These are phyloP conservation scores for Tenthredo mesomela DNA, from an alignment of 2,888 invertebrate genomes.

Conservation along the genomic window DNA sequence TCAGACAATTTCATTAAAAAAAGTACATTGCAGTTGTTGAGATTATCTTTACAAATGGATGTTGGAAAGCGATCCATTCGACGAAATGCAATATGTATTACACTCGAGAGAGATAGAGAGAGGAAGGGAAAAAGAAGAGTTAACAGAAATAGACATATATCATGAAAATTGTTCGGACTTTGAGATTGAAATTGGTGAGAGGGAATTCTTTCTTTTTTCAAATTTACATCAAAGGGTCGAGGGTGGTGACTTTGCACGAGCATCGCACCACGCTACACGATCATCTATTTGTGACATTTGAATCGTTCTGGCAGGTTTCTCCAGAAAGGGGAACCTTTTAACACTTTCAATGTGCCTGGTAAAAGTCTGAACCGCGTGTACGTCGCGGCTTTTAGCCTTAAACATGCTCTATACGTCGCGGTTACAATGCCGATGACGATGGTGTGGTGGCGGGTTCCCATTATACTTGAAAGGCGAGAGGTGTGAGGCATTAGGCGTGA, in stretches of 20 bases:
- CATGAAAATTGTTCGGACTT: not conserved
- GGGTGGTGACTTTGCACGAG: not conserved
- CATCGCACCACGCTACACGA: not conserved
- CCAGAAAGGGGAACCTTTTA: constrained; percentile 73
- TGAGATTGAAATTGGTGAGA: constrained; percentile 2
- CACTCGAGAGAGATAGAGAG: not conserved
- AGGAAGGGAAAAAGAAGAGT: not conserved
- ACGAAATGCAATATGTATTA: not conserved
- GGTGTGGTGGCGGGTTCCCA: constrained; percentile 70
- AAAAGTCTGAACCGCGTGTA: constrained; percentile 69
- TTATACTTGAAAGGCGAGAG: constrained; percentile 67
- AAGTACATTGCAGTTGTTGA: not conserved
- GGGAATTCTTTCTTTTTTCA: not conserved
- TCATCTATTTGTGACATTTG: constrained; percentile 73
- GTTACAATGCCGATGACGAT: constrained; percentile 56
- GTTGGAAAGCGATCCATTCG: not conserved
- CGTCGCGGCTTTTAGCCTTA: constrained; percentile 71
- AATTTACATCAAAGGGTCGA: constrained; percentile 21
- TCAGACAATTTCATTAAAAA: not conserved
- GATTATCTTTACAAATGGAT: not conserved
- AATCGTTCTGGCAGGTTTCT: constrained; percentile 69
- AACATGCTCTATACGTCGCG: constrained; percentile 61
- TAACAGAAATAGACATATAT: not conserved
- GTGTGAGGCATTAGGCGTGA: not conserved
- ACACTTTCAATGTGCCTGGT: constrained; percentile 67